A percentile compares a stretch with the other conserved stretches of the same genome.
Conservation (phyloP, 2,888 invertebrate species). For the Drosophila demipolita region DNA sequence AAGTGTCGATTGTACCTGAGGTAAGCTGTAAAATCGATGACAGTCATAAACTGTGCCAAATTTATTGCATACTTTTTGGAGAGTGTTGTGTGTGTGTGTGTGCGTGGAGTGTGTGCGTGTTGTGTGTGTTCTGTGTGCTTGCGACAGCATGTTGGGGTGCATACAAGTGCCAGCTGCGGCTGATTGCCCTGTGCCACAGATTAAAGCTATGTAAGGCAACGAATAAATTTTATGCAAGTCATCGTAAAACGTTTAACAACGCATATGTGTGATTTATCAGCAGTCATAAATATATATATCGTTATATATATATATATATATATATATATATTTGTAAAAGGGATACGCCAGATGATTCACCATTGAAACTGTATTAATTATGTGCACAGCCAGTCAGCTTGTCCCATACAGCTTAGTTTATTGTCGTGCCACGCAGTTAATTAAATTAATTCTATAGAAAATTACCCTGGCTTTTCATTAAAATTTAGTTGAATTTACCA, state of each 20-base stretch:
- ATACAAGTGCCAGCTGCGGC: slow-evolving; percentile 11
- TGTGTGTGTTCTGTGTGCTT: neutral
- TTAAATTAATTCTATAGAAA: slow-evolving; percentile 27
- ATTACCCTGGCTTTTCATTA: slow-evolving; percentile 35
- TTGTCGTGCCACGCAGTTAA: slow-evolving; percentile 13
- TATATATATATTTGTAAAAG: too few species aligned
- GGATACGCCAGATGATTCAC: neutral
- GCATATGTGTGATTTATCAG: slow-evolving; percentile 50
- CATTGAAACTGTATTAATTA: slow-evolving; percentile 12
- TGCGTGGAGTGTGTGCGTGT: neutral
- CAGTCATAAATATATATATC: too few species aligned
- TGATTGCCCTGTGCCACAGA: slow-evolving; percentile 64
- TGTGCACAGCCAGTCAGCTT: neutral
- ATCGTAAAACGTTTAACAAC: slow-evolving; percentile 53
- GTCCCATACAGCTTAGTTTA: slow-evolving; percentile 1
- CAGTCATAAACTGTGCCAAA: slow-evolving; percentile 68
- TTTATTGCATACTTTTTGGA: slow-evolving; percentile 74
- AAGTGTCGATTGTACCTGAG: slow-evolving; percentile 57
- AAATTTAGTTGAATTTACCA: slow-evolving; percentile 49
- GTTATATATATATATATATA: neutral
- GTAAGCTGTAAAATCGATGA: slow-evolving; percentile 64
- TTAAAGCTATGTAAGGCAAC: slow-evolving; percentile 55
- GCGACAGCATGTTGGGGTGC: slow-evolving; percentile 17
- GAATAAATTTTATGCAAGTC: slow-evolving; percentile 41
- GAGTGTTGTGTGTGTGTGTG: neutral